Percentiles rank a stretch among this genome's conserved stretches.
phyloP scores from a whole-genome alignment of 2,888 invertebrate species.

The Cataglyphis altisquamis region DNA sequence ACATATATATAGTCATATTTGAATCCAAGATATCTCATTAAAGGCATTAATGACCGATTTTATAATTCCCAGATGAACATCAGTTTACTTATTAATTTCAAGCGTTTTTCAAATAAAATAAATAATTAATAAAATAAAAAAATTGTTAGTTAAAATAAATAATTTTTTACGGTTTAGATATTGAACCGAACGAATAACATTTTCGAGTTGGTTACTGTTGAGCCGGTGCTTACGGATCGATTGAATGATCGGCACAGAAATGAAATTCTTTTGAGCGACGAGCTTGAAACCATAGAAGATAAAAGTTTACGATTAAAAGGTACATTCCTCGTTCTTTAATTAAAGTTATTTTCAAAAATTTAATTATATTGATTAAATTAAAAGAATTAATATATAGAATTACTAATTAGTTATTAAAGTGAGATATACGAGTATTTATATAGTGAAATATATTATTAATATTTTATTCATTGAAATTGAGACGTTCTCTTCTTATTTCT shows the following conservation, averaged over 20 bases:
- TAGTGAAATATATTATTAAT: neutral
- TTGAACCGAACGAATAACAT: constrained; percentile 98
- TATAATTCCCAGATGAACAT: too few relatives aligned
- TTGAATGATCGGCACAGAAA: constrained; percentile 88
- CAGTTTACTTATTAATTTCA: neutral
- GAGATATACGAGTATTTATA: neutral
- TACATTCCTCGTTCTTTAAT: constrained; percentile 52
- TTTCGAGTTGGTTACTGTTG: constrained; percentile 96
- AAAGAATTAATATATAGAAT: neutral
- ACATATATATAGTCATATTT: neutral
- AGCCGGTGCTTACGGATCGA: constrained; percentile 92
- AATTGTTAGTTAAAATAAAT: neutral
- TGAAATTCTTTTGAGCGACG: constrained; percentile 88
- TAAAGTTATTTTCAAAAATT: neutral
- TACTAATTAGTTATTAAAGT: constrained; percentile 28
- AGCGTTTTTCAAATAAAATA: neutral
- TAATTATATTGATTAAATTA: neutral
- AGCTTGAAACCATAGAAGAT: constrained; percentile 91
- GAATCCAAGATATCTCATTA: neutral
- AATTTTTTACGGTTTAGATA: constrained; percentile 89
- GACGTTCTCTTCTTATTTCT: neutral
- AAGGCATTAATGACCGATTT: too few relatives aligned
- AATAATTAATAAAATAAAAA: neutral
- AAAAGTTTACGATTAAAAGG: constrained; percentile 85
- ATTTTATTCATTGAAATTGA: constrained; percentile 62